Conservation (phyloP, 2,113 vertebrate species). For the Clinocottus analis region DNA sequence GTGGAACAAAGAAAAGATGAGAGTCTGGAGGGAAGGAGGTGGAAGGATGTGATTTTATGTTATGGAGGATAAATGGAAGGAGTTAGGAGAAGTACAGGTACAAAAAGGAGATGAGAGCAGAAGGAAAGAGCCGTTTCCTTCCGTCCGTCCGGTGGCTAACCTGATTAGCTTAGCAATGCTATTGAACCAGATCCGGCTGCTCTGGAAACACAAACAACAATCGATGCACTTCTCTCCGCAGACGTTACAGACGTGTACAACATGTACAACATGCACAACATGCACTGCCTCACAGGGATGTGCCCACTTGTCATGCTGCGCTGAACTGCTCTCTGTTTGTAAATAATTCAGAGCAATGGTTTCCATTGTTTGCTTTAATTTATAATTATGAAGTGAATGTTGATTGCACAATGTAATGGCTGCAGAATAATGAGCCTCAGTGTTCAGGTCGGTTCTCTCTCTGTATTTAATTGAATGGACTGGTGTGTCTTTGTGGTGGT, state of each 20-base stretch:
- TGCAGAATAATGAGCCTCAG: not conserved
- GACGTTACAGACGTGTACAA: not conserved
- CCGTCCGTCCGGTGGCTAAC: slow-evolving; percentile 74
- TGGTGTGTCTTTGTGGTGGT: too few relatives aligned
- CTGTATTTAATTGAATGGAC: too few relatives aligned
- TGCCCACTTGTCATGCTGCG: not conserved
- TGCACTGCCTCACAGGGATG: not conserved
- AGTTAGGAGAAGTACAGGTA: slow-evolving; percentile 1
- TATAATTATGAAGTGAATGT: not conserved
- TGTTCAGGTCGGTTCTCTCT: too few relatives aligned
- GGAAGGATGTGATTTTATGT: not conserved
- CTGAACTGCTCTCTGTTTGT: not conserved
- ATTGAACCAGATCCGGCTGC: slow-evolving; percentile 63
- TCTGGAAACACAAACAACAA: slow-evolving; percentile 32
- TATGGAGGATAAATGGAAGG: not conserved
- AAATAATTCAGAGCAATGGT: not conserved
- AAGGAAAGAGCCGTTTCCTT: slow-evolving; percentile 48
- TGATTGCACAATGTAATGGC: not conserved
- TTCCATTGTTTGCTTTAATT: not conserved
- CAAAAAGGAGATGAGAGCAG: slow-evolving; percentile 30
- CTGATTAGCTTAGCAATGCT: slow-evolving; percentile 71
- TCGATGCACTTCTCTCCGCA: not conserved
- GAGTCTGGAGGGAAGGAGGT: not conserved
- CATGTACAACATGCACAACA: not conserved
- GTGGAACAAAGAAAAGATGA: not conserved